A percentile compares a stretch with the other conserved stretches of the same genome.
Conservation (phyloP, 2,888 invertebrate species). For the Latrodectus hesperus region DNA sequence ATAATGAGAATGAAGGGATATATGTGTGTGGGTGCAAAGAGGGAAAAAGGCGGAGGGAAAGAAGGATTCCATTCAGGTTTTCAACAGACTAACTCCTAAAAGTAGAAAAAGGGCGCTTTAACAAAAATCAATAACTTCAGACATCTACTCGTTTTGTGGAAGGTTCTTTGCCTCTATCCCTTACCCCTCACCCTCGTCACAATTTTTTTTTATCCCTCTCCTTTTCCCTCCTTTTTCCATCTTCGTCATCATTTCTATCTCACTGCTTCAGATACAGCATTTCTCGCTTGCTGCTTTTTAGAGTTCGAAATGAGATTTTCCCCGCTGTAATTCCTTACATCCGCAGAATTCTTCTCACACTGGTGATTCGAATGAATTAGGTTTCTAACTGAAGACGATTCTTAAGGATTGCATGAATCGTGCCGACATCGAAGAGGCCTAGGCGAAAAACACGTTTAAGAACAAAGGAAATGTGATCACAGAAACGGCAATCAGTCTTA, state of each 20-base stretch:
- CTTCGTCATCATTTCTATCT: constrained; percentile 9
- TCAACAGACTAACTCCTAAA: constrained; percentile 61
- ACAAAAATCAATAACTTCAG: constrained; percentile 69
- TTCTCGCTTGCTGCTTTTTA: constrained; percentile 20
- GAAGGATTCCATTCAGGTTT: constrained; percentile 48
- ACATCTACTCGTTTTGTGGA: constrained; percentile 68
- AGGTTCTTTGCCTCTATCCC: constrained; percentile 42
- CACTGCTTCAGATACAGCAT: constrained; percentile 53
- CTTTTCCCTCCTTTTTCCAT: constrained; percentile 21
- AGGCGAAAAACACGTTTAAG: too few species aligned
- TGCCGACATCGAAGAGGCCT: too few species aligned
- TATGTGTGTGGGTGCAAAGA: constrained; percentile 11
- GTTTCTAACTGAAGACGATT: too few species aligned
- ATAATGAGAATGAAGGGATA: constrained; percentile 57
- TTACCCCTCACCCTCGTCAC: constrained; percentile 30
- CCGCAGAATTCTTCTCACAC: background rate
- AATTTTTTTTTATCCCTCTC: constrained; percentile 17
- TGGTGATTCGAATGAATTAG: too few species aligned
- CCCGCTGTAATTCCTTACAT: background rate
- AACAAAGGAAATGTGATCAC: too few species aligned
- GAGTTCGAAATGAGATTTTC: background rate
- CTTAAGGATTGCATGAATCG: too few species aligned
- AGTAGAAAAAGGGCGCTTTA: constrained; percentile 67
- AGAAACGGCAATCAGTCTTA: too few species aligned
- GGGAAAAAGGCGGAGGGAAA: background rate